Percentiles rank a stretch among this genome's conserved stretches.
These are phyloP conservation scores for Saccostrea glomerata DNA, from an alignment of 1,140 invertebrate genomes.

Conservation along the genomic window DNA sequence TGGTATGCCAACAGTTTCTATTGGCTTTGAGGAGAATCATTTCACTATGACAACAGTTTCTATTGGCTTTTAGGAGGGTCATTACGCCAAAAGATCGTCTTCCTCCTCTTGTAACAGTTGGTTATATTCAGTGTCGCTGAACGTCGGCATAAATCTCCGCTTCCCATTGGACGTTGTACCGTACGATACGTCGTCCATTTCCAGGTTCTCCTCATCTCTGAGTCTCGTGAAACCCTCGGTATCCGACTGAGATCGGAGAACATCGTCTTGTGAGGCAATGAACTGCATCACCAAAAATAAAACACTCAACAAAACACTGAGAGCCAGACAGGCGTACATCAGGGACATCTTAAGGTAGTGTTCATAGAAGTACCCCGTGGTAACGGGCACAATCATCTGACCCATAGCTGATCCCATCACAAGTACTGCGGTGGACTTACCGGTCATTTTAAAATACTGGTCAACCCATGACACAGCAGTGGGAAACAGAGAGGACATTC, in stretches of 20 bases:
- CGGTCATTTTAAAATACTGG: constrained; percentile 79
- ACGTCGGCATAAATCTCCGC: constrained; percentile 49
- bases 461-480: constrained; percentile 80
- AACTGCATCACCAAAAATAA: constrained; percentile 73
- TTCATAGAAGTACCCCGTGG: constrained; percentile 75
- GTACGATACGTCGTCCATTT: constrained; percentile 56
- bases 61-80: neutral
- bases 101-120: constrained; percentile 52
- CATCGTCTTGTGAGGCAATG: constrained; percentile 60
- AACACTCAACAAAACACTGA: constrained; percentile 64
- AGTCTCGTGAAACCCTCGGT: constrained; percentile 60
- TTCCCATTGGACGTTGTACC: constrained; percentile 33
- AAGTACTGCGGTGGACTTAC: constrained; percentile 80
- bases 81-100: constrained; percentile 38
- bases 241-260: neutral
- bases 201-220: constrained; percentile 56
- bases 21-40: neutral
- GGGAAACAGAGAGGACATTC: constrained; percentile 81
- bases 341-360: constrained; percentile 72
- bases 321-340: constrained; percentile 75
- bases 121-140: constrained; percentile 51
- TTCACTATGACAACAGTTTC: neutral
- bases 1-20: neutral
- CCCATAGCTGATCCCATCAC: constrained; percentile 80
- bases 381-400: constrained; percentile 79